phyloP scores from a whole-genome alignment of 2,888 invertebrate genomes.

The Sceliomorpha sp. region DNA sequence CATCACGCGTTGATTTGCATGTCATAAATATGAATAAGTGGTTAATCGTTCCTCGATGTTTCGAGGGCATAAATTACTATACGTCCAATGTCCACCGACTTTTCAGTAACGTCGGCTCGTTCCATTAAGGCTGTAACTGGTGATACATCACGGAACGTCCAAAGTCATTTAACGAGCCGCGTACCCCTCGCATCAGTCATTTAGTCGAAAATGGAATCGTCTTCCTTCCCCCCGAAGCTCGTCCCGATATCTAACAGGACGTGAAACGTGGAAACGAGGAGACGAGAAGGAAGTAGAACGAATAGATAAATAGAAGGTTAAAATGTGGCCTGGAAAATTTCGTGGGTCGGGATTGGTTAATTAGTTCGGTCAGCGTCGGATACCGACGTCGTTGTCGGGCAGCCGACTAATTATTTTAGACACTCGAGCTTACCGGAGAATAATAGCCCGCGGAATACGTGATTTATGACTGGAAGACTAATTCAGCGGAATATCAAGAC shows the following conservation, averaged over 20 bases:
- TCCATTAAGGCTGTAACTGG: conserved; percentile 50
- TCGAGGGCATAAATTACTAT: conserved; percentile 24
- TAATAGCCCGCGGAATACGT: conserved; percentile 50
- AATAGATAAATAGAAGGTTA: conserved; percentile 39
- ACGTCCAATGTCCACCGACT: conserved; percentile 33
- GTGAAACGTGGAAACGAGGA: conserved; percentile 8
- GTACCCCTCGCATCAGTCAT: conserved; percentile 75
- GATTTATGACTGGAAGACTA: conserved; percentile 42
- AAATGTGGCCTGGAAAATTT: conserved; percentile 28
- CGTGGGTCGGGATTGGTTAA: conserved; percentile 35
- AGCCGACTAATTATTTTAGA: conserved; percentile 56
- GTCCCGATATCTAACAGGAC: conserved; percentile 13
- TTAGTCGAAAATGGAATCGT: conserved; percentile 75
- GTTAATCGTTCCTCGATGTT: conserved; percentile 35
- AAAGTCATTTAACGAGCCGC: conserved; percentile 68
- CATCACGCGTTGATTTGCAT: background rate
- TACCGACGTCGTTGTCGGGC: conserved; percentile 40
- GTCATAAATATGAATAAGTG: conserved; percentile 14
- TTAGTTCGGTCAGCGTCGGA: conserved; percentile 35
- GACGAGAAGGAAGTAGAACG: conserved; percentile 12
- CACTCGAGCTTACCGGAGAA: conserved; percentile 44
- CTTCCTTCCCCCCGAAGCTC: conserved; percentile 38
- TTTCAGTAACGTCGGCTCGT: conserved; percentile 35
- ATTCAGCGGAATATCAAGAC: conserved; percentile 34
- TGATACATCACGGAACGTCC: conserved; percentile 75